Evolutionary conservation across 2,113 vertebrate species (phyloP).

Genomic region (Onychostruthus taczanowskii): DNA sequence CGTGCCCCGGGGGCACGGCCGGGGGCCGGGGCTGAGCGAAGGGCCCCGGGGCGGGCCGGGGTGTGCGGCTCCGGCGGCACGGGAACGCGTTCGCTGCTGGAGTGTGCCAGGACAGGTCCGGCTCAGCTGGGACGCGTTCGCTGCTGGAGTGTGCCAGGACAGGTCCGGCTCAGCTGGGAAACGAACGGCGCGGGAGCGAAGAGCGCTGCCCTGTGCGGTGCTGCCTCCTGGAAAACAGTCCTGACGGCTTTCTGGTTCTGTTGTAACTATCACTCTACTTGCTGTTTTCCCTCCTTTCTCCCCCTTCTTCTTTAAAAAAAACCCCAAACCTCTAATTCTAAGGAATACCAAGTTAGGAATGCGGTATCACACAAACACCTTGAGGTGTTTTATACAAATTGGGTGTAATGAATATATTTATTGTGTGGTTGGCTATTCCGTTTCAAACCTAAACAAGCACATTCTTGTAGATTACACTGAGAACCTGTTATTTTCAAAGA

Average conservation of each 20-base stretch:
- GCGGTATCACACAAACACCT: background rate
- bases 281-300: background rate
- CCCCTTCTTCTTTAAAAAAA: fast-evolving
- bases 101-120: fast-evolving
- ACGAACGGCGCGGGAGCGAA: fast-evolving
- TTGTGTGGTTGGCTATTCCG: fast-evolving
- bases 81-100: fast-evolving
- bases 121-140: too few species aligned
- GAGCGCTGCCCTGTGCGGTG: fast-evolving
- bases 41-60: background rate
- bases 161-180: too few species aligned
- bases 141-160: fast-evolving
- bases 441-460: background rate
- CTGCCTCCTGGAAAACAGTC: background rate
- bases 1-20: background rate
- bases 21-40: background rate
- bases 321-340: background rate
- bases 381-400: background rate
- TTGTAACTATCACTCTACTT: fast-evolving
- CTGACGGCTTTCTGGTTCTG: background rate
- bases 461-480: fast-evolving
- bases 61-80: background rate
- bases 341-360: background rate
- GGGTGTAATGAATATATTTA: background rate
- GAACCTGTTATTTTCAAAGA: background rate